Evolutionary conservation across 2,797 vertebrate species (phyloP), one percentile per base, ranked within the genome.

Genomic region (Trachops cirrhosus): DNA sequence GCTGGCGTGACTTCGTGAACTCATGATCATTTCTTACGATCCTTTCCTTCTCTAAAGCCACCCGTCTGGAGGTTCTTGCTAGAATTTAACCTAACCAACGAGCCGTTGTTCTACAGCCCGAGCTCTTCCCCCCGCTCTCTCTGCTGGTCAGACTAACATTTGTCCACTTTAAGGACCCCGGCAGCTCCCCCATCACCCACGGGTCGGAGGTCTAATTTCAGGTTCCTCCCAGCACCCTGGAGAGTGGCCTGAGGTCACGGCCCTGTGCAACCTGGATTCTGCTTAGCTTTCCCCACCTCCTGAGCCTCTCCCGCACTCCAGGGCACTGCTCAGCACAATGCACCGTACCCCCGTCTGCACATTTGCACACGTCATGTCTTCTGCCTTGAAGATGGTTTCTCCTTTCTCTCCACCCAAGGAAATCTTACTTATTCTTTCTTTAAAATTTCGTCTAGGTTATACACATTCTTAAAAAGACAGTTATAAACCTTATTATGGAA

Each of bases 31-130:
- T 62, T 86, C 24, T 73, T 67, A 8, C 71, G 75, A 59, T 15
- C 34, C 18, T 34, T 84, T 54, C 84, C 37, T 80, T 64, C 11
- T 41, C 0, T 1, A 29, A 79, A 68, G 57, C 22, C 16, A 57
- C 67, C 37, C 64, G 14, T 75, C 79, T 52, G 54, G 37, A 89
- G 91, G 48, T 26, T 48, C 46, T 21, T 70, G 93, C 48, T 92
- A 70, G 70, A 92, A 90, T 78, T 73, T 95, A 85, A 75, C 24
- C 71, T 75, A 24, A 74, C 37, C 54, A 57, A 26, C 10, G 41
- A 73, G 34, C 50, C 41, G 9, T 32, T 88, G 14, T 11, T 71
- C 52, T 68, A 0, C 22, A 46, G 41, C 8, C 10, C 3, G 3
- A 50, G n/a, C 41, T 80, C 19, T 67, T 50, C 70, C 1, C 2